These are phyloP conservation scores for Tricholauxania praeusta DNA, from an alignment of 2,888 invertebrate genomes.

Conservation along the genomic window DNA sequence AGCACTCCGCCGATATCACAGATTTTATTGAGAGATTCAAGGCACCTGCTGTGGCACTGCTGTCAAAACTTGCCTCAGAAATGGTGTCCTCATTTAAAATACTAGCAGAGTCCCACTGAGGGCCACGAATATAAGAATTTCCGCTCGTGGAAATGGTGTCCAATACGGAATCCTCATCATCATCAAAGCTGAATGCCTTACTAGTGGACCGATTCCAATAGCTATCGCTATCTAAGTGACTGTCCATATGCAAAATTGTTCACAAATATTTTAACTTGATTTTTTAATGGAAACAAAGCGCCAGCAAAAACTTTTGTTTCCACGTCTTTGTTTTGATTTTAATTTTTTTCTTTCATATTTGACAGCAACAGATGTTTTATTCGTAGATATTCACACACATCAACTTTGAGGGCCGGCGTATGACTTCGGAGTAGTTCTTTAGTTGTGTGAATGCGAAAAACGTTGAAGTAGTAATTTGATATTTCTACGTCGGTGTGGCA, in stretches of 20 bases:
- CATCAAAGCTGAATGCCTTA: slow-evolving; percentile 83
- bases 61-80: slow-evolving; percentile 66
- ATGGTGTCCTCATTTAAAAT: slow-evolving; percentile 63
- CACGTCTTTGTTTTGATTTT: too few relatives aligned
- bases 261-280: too few relatives aligned
- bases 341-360: background rate
- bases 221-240: slow-evolving; percentile 73
- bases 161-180: slow-evolving; percentile 74
- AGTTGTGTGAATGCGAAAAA: too few relatives aligned
- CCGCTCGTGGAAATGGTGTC: slow-evolving; percentile 47
- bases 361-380: background rate
- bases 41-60: slow-evolving; percentile 51
- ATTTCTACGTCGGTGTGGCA: too few relatives aligned
- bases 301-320: too few relatives aligned
- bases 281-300: too few relatives aligned
- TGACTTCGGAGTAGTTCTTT: too few relatives aligned
- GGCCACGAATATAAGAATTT: slow-evolving; percentile 49
- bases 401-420: background rate
- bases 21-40: slow-evolving; percentile 63
- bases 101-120: slow-evolving; percentile 37
- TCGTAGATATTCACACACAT: background rate
- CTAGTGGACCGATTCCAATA: slow-evolving; percentile 84
- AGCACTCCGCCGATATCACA: slow-evolving; percentile 61
- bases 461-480: too few relatives aligned
- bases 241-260: slow-evolving; percentile 49